These are phyloP conservation scores for Drosophila histrio DNA, from an alignment of 2,888 invertebrate species.

Conservation along the genomic window DNA sequence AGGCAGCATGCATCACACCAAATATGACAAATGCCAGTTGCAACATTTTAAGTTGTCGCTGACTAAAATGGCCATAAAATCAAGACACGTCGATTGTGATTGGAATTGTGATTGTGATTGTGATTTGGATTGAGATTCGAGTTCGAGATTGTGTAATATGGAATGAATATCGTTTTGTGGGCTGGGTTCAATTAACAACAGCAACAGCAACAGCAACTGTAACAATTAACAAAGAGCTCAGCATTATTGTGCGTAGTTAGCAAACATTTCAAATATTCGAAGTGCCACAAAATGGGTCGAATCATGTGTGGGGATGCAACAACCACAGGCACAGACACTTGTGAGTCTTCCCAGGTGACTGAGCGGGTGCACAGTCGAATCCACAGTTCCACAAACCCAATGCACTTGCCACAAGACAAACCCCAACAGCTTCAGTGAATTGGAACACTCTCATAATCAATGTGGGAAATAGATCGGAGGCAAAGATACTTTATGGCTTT, in stretches of 20 bases:
- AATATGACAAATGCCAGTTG: conserved; percentile 79
- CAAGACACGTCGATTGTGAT: conserved; percentile 35
- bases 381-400: neutral
- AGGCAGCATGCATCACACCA: conserved; percentile 68
- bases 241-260: conserved; percentile 38
- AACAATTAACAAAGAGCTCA: conserved; percentile 37
- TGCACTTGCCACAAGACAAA: conserved; percentile 32
- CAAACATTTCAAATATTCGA: conserved; percentile 26
- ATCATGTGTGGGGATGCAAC: neutral
- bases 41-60: conserved; percentile 58
- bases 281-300: conserved; percentile 46
- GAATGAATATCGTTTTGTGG: conserved; percentile 52
- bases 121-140: conserved; percentile 24
- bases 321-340: conserved; percentile 44
- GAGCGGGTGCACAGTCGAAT: conserved; percentile 17
- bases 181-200: conserved; percentile 26
- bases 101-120: conserved; percentile 24
- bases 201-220: neutral
- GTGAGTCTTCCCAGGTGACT: conserved; percentile 45
- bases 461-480: neutral
- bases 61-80: conserved; percentile 62
- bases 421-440: conserved; percentile 7
- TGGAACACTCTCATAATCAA: conserved; percentile 8
- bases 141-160: conserved; percentile 56
- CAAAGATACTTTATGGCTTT: neutral